These are phyloP conservation scores for Cetonia aurata DNA, from an alignment of 2,888 invertebrate genomes.

Conservation along the genomic window DNA sequence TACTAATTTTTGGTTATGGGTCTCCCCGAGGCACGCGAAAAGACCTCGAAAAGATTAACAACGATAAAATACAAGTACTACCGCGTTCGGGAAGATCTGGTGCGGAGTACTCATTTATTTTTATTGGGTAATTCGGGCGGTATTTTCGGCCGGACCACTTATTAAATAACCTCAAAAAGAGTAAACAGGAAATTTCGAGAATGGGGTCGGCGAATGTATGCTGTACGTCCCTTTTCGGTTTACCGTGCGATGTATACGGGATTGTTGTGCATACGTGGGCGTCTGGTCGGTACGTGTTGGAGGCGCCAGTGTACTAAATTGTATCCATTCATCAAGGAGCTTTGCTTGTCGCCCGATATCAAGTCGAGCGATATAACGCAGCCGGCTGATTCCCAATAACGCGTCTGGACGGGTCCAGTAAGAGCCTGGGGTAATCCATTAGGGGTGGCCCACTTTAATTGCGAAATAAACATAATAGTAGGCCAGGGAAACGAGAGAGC, in stretches of 20 bases:
- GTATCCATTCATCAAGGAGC: slow-evolving; percentile 61
- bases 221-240: no score
- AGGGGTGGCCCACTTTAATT: no score
- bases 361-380: background rate
- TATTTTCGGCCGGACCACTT: slow-evolving; percentile 8
- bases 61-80: slow-evolving; percentile 31
- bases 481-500: no score
- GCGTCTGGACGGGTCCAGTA: no score
- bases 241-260: no score
- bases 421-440: no score
- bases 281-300: background rate
- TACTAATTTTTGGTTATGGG: slow-evolving; percentile 14
- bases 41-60: slow-evolving; percentile 26
- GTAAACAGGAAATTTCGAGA: slow-evolving; percentile 4
- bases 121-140: slow-evolving; percentile 30
- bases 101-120: slow-evolving; percentile 35
- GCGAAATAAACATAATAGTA: no score
- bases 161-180: slow-evolving; percentile 23
- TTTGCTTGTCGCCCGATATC: slow-evolving; percentile 58
- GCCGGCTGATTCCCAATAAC: no score
- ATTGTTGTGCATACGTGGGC: background rate
- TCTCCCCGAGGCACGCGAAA: background rate
- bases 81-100: slow-evolving; percentile 28
- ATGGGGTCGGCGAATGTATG: background rate
- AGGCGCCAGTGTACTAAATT: slow-evolving; percentile 61